Evolutionary conservation across 2,888 invertebrate genomes (phyloP), one percentile per base, ranked within the genome.

Genomic region (Pristionchus mayeri): DNA sequence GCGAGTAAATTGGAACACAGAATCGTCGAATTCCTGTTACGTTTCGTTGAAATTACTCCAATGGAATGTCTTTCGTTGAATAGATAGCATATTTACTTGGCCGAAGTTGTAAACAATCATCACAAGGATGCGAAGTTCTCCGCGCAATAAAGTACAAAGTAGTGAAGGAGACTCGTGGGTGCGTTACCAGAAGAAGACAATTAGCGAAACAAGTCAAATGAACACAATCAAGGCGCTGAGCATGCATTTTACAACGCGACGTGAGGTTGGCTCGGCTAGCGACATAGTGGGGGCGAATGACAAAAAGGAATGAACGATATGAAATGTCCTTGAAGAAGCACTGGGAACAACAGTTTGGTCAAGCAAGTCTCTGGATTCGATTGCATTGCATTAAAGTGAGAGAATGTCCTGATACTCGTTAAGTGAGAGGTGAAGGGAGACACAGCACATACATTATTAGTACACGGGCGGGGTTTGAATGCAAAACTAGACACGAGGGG

Each of bases 401-500:
- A 34, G 18, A 63, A 63, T 21, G 34, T 0, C 63, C 63, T 27
- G 63, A 18, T 63, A 63, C 63, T 63, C 63, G 63, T 63, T 3
- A 7, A 18, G 3, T 63, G 30, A 34, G 63, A 34, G 18, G 34
- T 63, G 63, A 63, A 34, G 63, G 30, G 63, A 34, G 34, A 63
- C 63, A 63, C 63, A 34, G 63, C 34, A 63, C 63, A 63, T 57
- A 57, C 57, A 60, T 30, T 63, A 63, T 63, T 63, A 63, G 30
- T 30, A 63, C 30, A 34, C 63, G 30, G 4, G 18, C 21, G 18
- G 37, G 21, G 30, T 7, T 2, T 11, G 0, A 30, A 0, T 37
- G 7, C 34, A 27, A 0, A 21, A 34, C 16, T 30, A 18, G 0
- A 18, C 63, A 63, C 16, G 18, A 9, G 30, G 4, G n/a, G 24